Evolutionary conservation across 2,113 vertebrate species (phyloP).

Genomic region (Chionis minor): DNA sequence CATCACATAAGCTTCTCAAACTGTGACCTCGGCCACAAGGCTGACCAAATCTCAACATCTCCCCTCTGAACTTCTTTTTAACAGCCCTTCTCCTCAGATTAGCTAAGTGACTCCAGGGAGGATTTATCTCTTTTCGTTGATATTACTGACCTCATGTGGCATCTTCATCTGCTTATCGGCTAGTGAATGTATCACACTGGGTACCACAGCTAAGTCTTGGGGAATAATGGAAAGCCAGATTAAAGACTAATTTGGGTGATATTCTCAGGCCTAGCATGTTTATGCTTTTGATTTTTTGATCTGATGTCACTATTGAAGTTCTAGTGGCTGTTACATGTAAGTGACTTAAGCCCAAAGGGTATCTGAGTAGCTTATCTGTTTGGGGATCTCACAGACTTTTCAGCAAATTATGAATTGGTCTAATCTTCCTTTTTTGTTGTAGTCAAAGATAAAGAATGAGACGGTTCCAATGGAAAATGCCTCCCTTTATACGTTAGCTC

Average conservation of each 20-base stretch:
- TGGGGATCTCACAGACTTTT: not conserved
- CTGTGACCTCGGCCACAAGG: not conserved
- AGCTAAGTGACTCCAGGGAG: slow-evolving; percentile 37
- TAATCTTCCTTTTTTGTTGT: not conserved
- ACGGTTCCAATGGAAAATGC: not conserved
- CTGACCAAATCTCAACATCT: not conserved
- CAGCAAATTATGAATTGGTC: not conserved
- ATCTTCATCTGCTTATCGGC: slow-evolving; percentile 33
- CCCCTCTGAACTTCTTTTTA: not conserved
- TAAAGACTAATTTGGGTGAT: not conserved
- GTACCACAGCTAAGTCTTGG: not conserved
- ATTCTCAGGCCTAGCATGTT: not conserved
- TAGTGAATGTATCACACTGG: not conserved
- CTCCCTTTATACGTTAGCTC: not conserved
- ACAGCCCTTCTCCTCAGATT: slow-evolving; percentile 22
- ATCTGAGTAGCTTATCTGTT: not conserved
- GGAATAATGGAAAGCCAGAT: not conserved
- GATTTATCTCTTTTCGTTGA: not conserved
- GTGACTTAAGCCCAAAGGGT: not conserved
- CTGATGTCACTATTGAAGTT: not conserved
- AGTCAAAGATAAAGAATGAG: not conserved
- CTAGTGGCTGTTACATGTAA: not conserved
- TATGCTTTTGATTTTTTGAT: not conserved
- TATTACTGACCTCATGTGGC: slow-evolving; percentile 50
- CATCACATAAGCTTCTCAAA: slow-evolving; percentile 1